Conservation (phyloP, 2,113 vertebrate genomes). For the Pelmatolapia mariae region DNA sequence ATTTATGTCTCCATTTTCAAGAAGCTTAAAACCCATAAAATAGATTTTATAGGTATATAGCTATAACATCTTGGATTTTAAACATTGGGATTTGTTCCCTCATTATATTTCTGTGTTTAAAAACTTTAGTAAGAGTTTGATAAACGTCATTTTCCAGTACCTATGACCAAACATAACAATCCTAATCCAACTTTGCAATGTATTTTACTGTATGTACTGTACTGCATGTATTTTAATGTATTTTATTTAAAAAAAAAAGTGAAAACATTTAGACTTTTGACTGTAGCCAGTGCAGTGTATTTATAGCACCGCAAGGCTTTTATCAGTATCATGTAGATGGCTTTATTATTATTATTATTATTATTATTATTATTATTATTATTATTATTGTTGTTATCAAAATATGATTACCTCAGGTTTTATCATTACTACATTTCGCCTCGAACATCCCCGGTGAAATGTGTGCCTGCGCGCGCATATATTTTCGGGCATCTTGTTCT, state of each 20-base stretch:
- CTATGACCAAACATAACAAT: background rate
- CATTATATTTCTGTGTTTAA: background rate
- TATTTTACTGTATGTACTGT: background rate
- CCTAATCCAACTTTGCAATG: background rate
- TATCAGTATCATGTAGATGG: background rate
- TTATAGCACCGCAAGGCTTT: background rate
- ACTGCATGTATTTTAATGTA: background rate
- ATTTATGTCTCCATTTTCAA: background rate
- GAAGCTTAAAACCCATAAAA: background rate
- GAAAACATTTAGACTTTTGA: background rate
- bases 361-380: background rate
- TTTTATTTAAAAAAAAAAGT: background rate
- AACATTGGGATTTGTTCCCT: accelerated
- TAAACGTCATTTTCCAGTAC: background rate
- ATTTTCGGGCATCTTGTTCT: background rate
- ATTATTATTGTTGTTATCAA: background rate
- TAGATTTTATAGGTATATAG: background rate
- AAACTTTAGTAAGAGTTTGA: background rate
- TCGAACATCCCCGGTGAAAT: background rate
- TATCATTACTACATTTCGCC: background rate
- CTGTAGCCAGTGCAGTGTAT: background rate
- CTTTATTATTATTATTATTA: background rate
- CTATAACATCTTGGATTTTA: background rate
- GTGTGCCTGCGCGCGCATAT: background rate
- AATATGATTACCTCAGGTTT: background rate